phyloP scores from a whole-genome alignment of 1,140 invertebrate species.

The Bicyclus anynana region DNA sequence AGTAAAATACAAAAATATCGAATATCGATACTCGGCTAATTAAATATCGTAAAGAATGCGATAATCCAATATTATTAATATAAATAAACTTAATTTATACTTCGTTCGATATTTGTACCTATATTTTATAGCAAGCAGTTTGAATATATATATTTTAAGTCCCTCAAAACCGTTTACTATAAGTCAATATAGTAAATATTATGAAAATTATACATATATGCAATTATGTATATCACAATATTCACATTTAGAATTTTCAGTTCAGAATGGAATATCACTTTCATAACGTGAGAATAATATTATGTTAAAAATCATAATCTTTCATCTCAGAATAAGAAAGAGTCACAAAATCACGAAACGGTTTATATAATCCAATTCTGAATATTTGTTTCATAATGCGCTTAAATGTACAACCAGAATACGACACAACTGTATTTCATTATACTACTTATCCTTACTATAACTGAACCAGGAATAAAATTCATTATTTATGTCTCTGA shows the following conservation, averaged over 20 bases:
- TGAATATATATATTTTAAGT: not conserved
- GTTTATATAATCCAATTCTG: not conserved
- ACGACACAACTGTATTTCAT: no score
- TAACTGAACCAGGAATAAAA: no score
- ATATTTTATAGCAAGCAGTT: not conserved
- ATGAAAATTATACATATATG: not conserved
- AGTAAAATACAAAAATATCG: not conserved
- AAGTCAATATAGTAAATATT: constrained; percentile 10
- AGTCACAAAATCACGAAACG: not conserved
- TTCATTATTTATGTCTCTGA: no score
- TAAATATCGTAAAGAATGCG: not conserved
- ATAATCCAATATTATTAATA: not conserved
- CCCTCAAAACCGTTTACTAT: constrained; percentile 11
- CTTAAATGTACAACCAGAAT: not conserved
- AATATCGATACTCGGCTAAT: not conserved
- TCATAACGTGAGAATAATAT: not conserved
- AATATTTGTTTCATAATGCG: not conserved
- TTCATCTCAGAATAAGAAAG: no score
- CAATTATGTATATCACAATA: not conserved
- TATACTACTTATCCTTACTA: no score
- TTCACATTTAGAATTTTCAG: constrained; percentile 8
- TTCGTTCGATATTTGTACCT: not conserved
- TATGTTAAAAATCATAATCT: not conserved
- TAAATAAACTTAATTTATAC: not conserved
- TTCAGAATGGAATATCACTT: constrained; percentile 9